A percentile compares a stretch with the other conserved stretches of the same genome.
These are phyloP conservation scores for Merluccius polli DNA, from an alignment of 2,797 vertebrate genomes.

Conservation along the genomic window DNA sequence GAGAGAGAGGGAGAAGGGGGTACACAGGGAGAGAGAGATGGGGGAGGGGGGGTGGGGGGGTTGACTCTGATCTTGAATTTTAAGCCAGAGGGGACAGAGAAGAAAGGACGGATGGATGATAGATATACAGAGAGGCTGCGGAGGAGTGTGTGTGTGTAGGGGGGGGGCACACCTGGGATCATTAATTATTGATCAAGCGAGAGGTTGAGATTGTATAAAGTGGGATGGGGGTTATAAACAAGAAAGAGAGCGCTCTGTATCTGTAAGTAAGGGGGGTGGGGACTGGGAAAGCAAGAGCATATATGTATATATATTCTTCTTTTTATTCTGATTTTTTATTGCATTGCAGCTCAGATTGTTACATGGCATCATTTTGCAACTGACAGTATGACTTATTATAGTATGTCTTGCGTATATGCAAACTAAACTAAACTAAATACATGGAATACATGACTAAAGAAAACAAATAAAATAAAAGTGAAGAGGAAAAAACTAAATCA, in stretches of 20 bases:
- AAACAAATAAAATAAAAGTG: neutral
- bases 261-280: slow-evolving; percentile 7
- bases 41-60: slow-evolving; percentile 14
- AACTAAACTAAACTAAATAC: neutral
- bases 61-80: slow-evolving; percentile 43
- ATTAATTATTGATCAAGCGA: slow-evolving; percentile 74
- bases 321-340: neutral
- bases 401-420: neutral
- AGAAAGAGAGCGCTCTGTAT: neutral
- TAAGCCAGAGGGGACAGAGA: slow-evolving; percentile 37
- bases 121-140: slow-evolving; percentile 11
- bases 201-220: slow-evolving; percentile 51
- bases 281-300: slow-evolving; percentile 29
- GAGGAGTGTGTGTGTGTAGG: slow-evolving; percentile 3
- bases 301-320: neutral
- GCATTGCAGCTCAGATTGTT: neutral
- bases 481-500: neutral
- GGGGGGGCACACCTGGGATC: slow-evolving; percentile 67
- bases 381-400: no score
- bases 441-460: neutral
- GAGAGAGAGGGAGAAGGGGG: neutral
- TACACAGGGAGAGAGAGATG: slow-evolving; percentile 18
- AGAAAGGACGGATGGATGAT: slow-evolving; percentile 26
- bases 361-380: neutral
- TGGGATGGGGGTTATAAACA: slow-evolving; percentile 30